phyloP scores from a whole-genome alignment of 2,113 vertebrate genomes.

The Thinocorus orbignyianus region DNA sequence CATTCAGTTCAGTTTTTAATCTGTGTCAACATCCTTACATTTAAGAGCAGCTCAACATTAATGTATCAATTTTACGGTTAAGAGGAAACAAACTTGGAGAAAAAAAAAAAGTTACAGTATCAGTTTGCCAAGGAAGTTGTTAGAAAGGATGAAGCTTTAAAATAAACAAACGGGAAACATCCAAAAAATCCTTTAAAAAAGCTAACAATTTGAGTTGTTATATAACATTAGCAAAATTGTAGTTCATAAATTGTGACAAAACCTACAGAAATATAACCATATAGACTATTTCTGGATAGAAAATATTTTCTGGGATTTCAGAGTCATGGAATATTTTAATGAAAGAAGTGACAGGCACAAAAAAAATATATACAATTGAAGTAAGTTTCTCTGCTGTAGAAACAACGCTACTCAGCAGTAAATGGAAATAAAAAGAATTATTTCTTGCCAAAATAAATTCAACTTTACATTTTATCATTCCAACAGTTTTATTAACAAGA shows the following conservation, averaged over 20 bases:
- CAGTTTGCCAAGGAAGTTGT: neutral
- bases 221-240: neutral
- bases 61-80: neutral
- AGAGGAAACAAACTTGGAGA: neutral
- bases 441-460: slow-evolving; percentile 26
- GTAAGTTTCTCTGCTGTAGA: neutral
- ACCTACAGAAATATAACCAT: neutral
- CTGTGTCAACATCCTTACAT: neutral
- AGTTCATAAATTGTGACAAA: neutral
- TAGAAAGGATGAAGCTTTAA: neutral
- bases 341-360: neutral
- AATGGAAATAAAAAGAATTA: slow-evolving; percentile 23
- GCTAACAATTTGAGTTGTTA: neutral
- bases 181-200: neutral
- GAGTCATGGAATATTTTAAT: neutral
- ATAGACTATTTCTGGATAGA: neutral
- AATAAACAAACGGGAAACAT: neutral
- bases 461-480: slow-evolving; percentile 40
- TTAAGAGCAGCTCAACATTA: neutral
- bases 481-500: slow-evolving; percentile 53
- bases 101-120: neutral
- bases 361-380: neutral
- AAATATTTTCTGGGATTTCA: neutral
- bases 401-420: neutral
- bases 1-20: neutral